phyloP scores from a whole-genome alignment of 2,113 vertebrate genomes.

The Pavo muticus region DNA sequence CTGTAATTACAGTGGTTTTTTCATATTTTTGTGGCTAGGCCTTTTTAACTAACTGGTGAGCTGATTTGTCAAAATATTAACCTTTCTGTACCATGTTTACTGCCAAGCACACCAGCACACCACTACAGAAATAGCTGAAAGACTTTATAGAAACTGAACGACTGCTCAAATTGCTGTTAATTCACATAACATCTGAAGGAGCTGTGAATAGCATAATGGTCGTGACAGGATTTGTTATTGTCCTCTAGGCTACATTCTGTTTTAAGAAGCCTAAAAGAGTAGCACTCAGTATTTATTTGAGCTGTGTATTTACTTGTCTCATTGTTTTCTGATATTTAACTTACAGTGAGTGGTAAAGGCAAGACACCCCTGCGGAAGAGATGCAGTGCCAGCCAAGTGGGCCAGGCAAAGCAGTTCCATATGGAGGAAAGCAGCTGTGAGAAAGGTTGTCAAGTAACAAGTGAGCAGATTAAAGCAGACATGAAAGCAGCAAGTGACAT shows the following conservation, averaged over 20 bases:
- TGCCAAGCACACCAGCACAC: not conserved
- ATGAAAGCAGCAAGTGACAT: conserved; percentile 95
- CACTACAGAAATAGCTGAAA: not conserved
- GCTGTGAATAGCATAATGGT: not conserved
- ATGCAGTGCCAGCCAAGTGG: conserved; percentile 72
- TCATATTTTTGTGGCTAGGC: not conserved
- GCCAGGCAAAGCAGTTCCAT: conserved; percentile 75
- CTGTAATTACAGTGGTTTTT: not conserved
- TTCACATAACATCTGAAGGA: not conserved
- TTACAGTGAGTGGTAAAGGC: conserved; percentile 90
- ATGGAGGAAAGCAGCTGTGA: conserved; percentile 90
- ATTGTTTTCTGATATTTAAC: conserved; percentile 36
- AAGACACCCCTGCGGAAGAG: conserved; percentile 94
- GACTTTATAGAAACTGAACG: not conserved
- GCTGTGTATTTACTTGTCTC: not conserved
- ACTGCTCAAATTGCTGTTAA: not conserved
- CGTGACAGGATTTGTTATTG: not conserved
- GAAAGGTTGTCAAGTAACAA: conserved; percentile 98
- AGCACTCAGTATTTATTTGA: not conserved
- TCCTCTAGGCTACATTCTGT: not conserved
- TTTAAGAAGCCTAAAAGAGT: not conserved
- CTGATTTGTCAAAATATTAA: not conserved
- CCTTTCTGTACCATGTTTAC: not conserved
- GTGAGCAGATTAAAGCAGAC: conserved; percentile 98
- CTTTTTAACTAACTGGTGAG: not conserved